Percentiles rank a stretch among this genome's conserved stretches.
Conservation (phyloP, 2,113 vertebrate genomes). For the Dasyornis broadbenti region DNA sequence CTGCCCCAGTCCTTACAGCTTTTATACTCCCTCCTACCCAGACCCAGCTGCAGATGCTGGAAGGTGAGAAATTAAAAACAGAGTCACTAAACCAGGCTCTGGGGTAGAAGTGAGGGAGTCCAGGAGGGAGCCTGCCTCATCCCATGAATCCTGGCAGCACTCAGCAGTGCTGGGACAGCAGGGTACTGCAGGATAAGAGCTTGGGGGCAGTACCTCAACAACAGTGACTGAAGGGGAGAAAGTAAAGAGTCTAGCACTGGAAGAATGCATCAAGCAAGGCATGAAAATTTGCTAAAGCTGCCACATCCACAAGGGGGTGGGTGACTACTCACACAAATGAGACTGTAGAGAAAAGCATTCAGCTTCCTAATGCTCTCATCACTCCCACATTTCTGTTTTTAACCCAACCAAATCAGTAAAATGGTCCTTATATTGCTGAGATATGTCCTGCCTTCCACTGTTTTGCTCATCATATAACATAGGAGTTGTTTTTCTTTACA, state of each 20-base stretch:
- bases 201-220: background rate
- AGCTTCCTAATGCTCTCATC: background rate
- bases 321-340: background rate
- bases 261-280: background rate
- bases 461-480: background rate
- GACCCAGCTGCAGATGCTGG: background rate
- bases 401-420: background rate
- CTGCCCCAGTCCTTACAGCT: background rate
- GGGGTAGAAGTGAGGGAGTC: background rate
- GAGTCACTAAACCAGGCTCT: background rate
- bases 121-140: fast-evolving
- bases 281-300: background rate
- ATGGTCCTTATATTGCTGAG: background rate
- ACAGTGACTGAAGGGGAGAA: background rate
- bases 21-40: fast-evolving
- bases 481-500: background rate
- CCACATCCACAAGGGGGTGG: background rate
- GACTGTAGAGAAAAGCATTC: background rate
- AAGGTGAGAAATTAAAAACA: background rate
- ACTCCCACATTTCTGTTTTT: background rate
- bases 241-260: background rate
- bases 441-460: background rate
- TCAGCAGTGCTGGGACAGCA: background rate
- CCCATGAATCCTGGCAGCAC: background rate
- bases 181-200: background rate